Evolutionary conservation across 2,797 vertebrate genomes (phyloP).

Genomic region (Cynodonichthys magdalenae): DNA sequence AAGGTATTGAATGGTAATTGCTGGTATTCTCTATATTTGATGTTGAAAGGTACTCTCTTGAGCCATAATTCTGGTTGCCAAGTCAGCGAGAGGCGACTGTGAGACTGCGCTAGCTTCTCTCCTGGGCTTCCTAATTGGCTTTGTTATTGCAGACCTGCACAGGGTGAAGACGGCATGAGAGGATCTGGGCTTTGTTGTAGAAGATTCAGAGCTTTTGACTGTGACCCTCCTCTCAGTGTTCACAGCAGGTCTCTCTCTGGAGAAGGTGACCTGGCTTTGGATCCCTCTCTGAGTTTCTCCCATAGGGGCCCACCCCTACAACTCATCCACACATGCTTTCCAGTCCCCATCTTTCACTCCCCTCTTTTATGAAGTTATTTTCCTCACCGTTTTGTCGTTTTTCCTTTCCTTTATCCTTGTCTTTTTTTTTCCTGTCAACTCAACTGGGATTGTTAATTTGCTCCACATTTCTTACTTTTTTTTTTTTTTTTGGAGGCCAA

Average conservation of each 20-base stretch:
- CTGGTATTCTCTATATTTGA: constrained; percentile 63
- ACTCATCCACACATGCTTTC: constrained; percentile 26
- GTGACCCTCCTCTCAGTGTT: constrained; percentile 73
- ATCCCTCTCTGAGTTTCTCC: constrained; percentile 61
- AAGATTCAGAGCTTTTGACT: constrained; percentile 65
- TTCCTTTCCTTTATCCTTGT: constrained; percentile 31
- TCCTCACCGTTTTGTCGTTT: constrained; percentile 50
- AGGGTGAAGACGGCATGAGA: constrained; percentile 63
- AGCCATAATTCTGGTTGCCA: constrained; percentile 77
- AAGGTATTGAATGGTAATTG: constrained; percentile 71
- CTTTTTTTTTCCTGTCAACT: constrained; percentile 57
- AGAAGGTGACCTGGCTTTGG: constrained; percentile 77
- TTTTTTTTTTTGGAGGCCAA: constrained; percentile 64
- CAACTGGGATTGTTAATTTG: constrained; percentile 69
- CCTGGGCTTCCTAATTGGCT: constrained; percentile 81
- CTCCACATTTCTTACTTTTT: constrained; percentile 69
- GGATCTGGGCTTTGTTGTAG: constrained; percentile 59
- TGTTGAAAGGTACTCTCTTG: constrained; percentile 75
- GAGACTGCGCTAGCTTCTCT: constrained; percentile 64
- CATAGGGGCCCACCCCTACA: constrained; percentile 47
- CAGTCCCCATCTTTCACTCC: constrained; percentile 24
- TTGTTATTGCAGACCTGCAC: constrained; percentile 80
- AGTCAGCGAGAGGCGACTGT: constrained; percentile 75
- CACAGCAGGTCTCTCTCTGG: constrained; percentile 76
- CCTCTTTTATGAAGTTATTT: constrained; percentile 70